These are phyloP conservation scores for Cyclophora punctaria DNA, from an alignment of 2,888 invertebrate genomes.

Conservation along the genomic window DNA sequence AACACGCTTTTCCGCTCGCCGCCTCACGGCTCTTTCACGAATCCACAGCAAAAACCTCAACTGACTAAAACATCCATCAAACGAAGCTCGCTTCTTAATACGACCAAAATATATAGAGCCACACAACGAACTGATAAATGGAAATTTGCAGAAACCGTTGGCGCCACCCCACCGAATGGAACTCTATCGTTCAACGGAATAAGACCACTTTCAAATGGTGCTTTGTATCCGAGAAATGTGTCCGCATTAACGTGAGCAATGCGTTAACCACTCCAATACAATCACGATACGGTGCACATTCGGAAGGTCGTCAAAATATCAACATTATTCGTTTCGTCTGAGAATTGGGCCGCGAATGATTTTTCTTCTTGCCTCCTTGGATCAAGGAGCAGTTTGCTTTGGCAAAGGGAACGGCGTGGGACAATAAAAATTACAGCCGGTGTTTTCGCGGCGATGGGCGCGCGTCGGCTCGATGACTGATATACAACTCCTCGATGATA, in stretches of 20 bases:
- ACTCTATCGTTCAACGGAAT: slow-evolving; percentile 35
- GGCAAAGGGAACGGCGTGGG: slow-evolving; percentile 36
- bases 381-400: slow-evolving; percentile 55
- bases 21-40: slow-evolving; percentile 35
- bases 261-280: slow-evolving; percentile 54
- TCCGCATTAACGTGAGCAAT: slow-evolving; percentile 45
- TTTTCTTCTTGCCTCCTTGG: slow-evolving; percentile 40
- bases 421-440: slow-evolving; percentile 63
- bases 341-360: slow-evolving; percentile 40
- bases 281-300: slow-evolving; percentile 60
- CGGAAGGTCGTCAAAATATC: slow-evolving; percentile 51
- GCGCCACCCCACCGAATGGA: slow-evolving; percentile 23
- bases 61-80: slow-evolving; percentile 59
- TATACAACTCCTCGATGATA: slow-evolving; percentile 43
- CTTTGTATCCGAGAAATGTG: slow-evolving; percentile 35
- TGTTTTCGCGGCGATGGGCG: slow-evolving; percentile 49
- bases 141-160: slow-evolving; percentile 34
- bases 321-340: slow-evolving; percentile 61
- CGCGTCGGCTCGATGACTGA: slow-evolving; percentile 59
- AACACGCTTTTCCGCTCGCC: slow-evolving; percentile 29
- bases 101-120: slow-evolving; percentile 57
- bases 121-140: slow-evolving; percentile 52
- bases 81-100: slow-evolving; percentile 55
- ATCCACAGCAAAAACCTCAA: slow-evolving; percentile 49
- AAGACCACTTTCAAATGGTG: slow-evolving; percentile 37